Base-by-base conservation (phyloP, 2,113 vertebrate genomes). In the Macquaria australasica region DNA sequence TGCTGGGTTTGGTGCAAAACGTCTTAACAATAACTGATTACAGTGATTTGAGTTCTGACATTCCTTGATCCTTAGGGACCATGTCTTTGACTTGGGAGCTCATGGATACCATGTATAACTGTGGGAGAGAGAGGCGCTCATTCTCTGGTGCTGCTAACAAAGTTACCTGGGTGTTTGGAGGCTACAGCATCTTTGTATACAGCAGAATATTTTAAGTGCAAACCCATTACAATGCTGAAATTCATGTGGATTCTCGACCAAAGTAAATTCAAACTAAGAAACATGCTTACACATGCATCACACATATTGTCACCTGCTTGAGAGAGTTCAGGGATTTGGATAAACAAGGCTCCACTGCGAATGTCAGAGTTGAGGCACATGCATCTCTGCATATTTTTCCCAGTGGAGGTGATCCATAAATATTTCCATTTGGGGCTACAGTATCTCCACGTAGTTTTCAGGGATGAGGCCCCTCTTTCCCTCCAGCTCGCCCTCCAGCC, bases 381-480 rank as follows among this genome's bases (percentile, higher is more conserved):
- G 72, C 64, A 51, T 84, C 53, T 70, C 75, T 7, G 5, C 25
- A 60, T 60, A 43, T 34, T 48, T 58, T 50, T 77, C 82, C 58
- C 20, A 37, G 67, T 77, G 50, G 67, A 85, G 23, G 39, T 72
- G 63, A 86, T 84, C 82, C 76, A 79, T 85, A 84, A 88, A 85
- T 86, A 79, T 84, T 74, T 88, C 74, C 39, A 4, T 66, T 50
- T 25, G 69, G 53, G 56, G 78, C 87, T 94, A 98, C 92, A 99
- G 96, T 93, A 98, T 95, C 93, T 98, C 97, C 94, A 99, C 98
- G 6, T 99, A 99, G 89, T 99, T 99, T 89, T 99, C 96, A 88
- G 98, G 98, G 95, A 99, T 99, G 92, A 99, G 97, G 91, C 98
- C 98, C 88, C 96, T 96, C 94, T 96, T 98, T 90, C 98, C 98